A percentile compares a stretch with the other conserved stretches of the same genome.
Evolutionary conservation across 2,113 vertebrate species (phyloP).

Genomic region (Anthoscopus minutus): DNA sequence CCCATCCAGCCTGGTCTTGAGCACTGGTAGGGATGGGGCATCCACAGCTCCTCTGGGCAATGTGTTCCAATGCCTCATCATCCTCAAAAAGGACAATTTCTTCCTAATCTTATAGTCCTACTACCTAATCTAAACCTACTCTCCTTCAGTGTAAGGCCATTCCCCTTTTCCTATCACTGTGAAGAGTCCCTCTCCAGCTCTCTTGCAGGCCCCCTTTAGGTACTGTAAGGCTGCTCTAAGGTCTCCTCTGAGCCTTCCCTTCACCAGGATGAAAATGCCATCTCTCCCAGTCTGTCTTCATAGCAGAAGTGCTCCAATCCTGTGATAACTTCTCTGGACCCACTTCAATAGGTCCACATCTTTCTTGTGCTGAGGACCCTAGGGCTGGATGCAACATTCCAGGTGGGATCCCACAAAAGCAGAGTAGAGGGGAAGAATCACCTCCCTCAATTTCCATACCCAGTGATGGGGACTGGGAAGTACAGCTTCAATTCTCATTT

Average conservation of each 20-base stretch:
- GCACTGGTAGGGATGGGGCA: not conserved
- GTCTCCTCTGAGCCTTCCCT: not conserved
- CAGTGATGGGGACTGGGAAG: not conserved
- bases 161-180: not conserved
- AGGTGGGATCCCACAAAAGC: not conserved
- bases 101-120: not conserved
- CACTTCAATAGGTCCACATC: not conserved
- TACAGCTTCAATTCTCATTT: not conserved
- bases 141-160: not conserved
- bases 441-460: not conserved
- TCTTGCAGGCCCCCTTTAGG: not conserved
- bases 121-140: not conserved
- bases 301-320: not conserved
- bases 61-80: not conserved
- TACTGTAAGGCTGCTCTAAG: not conserved
- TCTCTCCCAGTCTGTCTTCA: not conserved
- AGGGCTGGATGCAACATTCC: not conserved
- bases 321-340: not conserved
- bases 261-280: not conserved
- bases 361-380: not conserved
- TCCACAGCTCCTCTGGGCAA: not conserved
- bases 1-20: not conserved
- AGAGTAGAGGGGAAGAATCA: not conserved
- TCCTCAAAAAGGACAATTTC: not conserved
- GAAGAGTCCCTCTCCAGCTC: not conserved